These are phyloP conservation scores for Drosophila novamexicana DNA, from an alignment of 1,140 invertebrate species.

Conservation along the genomic window DNA sequence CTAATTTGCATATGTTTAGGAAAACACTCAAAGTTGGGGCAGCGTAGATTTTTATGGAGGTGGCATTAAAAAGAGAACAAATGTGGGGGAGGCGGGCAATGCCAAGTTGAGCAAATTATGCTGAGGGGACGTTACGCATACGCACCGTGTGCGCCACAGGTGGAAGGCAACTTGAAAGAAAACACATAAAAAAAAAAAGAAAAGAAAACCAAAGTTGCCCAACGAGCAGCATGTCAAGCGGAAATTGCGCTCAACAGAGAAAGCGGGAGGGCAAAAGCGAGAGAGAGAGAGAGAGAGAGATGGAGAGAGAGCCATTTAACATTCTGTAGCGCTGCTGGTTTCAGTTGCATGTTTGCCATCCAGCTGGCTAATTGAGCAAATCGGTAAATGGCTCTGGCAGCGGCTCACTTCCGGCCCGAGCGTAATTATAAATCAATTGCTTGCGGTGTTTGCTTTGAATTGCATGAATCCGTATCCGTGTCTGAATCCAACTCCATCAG, in stretches of 20 bases:
- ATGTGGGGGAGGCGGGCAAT: slow-evolving; percentile 1
- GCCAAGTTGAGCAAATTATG: slow-evolving; percentile 41
- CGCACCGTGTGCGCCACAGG: slow-evolving; percentile 65
- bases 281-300: not conserved
- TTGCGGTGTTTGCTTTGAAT: slow-evolving; percentile 56
- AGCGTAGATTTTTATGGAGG: slow-evolving; percentile 33
- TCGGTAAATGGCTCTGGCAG: slow-evolving; percentile 49
- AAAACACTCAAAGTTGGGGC: slow-evolving; percentile 34
- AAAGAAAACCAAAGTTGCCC: slow-evolving; percentile 48
- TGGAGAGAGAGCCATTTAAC: slow-evolving; percentile 12
- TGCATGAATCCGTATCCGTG: slow-evolving; percentile 3
- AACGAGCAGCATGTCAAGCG: slow-evolving; percentile 49
- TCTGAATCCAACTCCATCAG: slow-evolving; percentile 13
- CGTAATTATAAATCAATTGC: slow-evolving; percentile 80
- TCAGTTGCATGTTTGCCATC: slow-evolving; percentile 52
- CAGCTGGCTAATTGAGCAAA: slow-evolving; percentile 72
- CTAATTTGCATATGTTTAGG: slow-evolving; percentile 78
- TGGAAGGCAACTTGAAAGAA: slow-evolving; percentile 61
- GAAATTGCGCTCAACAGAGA: slow-evolving; percentile 55
- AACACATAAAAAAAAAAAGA: slow-evolving; percentile 23
- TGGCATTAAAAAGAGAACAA: slow-evolving; percentile 27
- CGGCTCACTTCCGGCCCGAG: slow-evolving; percentile 47
- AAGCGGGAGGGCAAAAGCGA: not conserved
- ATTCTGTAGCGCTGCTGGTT: slow-evolving; percentile 31
- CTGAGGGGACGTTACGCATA: slow-evolving; percentile 49